A percentile compares a stretch with the other conserved stretches of the same genome.
Conservation (phyloP, 1,140 invertebrate genomes). For the Aleiodes sp. region DNA sequence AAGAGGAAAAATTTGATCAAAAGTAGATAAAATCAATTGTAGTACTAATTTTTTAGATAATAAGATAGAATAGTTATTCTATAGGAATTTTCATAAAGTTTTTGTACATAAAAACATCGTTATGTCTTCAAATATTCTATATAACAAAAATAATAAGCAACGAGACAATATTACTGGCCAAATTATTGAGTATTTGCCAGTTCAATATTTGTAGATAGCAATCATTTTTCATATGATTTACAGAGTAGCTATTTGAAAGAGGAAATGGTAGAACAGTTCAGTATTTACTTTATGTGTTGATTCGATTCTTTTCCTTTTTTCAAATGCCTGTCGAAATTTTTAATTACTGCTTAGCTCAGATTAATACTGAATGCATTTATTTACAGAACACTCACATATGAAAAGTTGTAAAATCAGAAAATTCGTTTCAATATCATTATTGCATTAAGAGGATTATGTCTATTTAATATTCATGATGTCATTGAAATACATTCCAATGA, state of each 20-base stretch:
- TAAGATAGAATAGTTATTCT: no score
- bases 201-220: neutral
- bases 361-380: conserved; percentile 24
- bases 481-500: neutral
- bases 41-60: neutral
- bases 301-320: neutral
- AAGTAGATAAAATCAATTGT: neutral
- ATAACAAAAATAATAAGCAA: neutral
- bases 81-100: neutral
- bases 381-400: conserved; percentile 11
- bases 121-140: conserved; percentile 1
- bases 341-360: neutral
- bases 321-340: neutral
- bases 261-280: neutral
- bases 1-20: neutral
- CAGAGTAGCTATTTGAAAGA: neutral
- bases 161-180: neutral
- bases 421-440: neutral
- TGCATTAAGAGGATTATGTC: conserved; percentile 2
- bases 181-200: neutral
- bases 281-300: neutral
- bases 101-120: neutral
- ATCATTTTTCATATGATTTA: neutral
- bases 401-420: neutral
- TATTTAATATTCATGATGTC: neutral